Evolutionary conservation across 2,797 vertebrate genomes (phyloP).

Genomic region (Halcyon chelicuti): DNA sequence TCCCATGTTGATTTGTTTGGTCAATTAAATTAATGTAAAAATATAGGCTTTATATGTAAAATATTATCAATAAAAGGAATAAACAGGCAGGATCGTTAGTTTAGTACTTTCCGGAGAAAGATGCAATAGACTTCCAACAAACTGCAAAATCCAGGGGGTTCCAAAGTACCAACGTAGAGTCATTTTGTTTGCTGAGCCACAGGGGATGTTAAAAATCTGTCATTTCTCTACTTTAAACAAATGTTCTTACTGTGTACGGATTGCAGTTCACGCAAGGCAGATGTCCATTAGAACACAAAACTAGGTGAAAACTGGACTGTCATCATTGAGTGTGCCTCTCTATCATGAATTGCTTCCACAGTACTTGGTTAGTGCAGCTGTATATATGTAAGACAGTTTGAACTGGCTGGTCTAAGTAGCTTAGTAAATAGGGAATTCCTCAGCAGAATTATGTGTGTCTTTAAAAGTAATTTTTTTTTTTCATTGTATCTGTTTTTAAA

Average conservation of each 20-base stretch:
- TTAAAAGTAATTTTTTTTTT: neutral
- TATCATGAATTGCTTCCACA: neutral
- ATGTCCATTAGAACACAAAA: neutral
- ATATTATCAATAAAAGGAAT: neutral
- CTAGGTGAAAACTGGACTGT: neutral
- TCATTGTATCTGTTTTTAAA: neutral
- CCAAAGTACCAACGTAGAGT: neutral
- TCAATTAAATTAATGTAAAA: neutral
- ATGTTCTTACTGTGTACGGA: neutral
- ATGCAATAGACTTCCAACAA: neutral
- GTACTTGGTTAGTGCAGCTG: neutral
- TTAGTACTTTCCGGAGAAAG: conserved; percentile 12
- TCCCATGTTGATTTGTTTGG: neutral
- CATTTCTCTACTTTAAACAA: neutral
- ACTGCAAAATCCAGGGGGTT: neutral
- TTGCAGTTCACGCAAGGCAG: neutral
- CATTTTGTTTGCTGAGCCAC: neutral
- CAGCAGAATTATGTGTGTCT: neutral
- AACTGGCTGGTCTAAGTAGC: neutral
- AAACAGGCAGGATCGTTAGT: neutral
- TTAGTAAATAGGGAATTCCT: neutral
- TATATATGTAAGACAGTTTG: neutral
- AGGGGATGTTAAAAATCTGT: neutral
- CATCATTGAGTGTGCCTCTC: neutral
- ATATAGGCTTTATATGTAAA: neutral